Evolutionary conservation across 2,888 invertebrate genomes (phyloP), one percentile per base, ranked within the genome.

Genomic region (Leptinotarsa haldemani): DNA sequence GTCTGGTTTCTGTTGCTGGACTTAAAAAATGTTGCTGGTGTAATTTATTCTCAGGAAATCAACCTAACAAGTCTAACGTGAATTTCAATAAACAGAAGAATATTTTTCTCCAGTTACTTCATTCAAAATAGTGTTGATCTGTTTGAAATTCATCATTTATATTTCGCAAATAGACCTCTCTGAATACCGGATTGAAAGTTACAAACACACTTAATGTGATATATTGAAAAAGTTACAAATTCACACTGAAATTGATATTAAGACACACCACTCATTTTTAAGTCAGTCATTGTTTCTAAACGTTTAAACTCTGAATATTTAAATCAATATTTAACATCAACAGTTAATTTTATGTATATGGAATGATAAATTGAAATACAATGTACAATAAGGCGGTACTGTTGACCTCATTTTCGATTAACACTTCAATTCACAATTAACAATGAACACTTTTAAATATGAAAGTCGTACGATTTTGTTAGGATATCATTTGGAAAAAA

Each of bases 371-470:
- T 52, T n/a, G 1, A 18, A 52, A 52, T 18, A 52, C 18, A 40
- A 12, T 40, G 9, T 40, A 40, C 40, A 9, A 40, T 20, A 25
- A 56, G 56, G 22, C 20, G 20, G 25, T 22, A 56, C 16, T 56
- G 25, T 56, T 22, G 56, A 56, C 56, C 22, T 56, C 22, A 56
- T 56, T 56, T 30, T 61, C 40, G 3, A 61, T 16, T 75, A 78
- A 78, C n/a, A n/a, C n/a, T n/a, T n/a, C n/a, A n/a, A n/a, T n/a
- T n/a, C n/a, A n/a, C n/a, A n/a, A n/a, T n/a, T n/a, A n/a, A n/a
- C n/a, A n/a, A 75, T 76, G 76, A 78, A 78, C 78, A 70, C 73
- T 77, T 40, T 58, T 65, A 9, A 61, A 61, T 9, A 40, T 61
- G 5, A 61, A 40, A 40, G 30, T 15, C n/a, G 16, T n/a, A n/a